Evolutionary conservation across 1,140 invertebrate genomes (phyloP), one percentile per base, ranked within the genome.

Genomic region (Galleria mellonella): DNA sequence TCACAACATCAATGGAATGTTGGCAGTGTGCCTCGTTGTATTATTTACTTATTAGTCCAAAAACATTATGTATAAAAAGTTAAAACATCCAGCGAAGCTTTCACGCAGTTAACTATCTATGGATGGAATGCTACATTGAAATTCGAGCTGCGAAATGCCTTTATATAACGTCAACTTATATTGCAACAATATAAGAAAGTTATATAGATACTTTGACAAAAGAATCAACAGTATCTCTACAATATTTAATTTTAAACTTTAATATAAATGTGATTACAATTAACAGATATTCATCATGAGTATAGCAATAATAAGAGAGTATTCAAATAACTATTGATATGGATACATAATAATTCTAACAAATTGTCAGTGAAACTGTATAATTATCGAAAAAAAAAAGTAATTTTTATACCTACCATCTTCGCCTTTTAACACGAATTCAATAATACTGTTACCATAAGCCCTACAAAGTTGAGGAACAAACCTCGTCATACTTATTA

Each of bases 111-210:
- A 23, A 23, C 17, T 31, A 48, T 38, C 50, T 62, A 51, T 64
- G 60, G 65, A 69, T 69, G 69, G 69, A 72, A 72, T 69, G 64
- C 64, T 62, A 50, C 35, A 55, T 47, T 48, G 42, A 31, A 62
- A 51, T 48, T 30, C 47, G 53, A 58, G 51, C 44, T 50, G 36
- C 15, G 42, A 27, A 51, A 17, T 46, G 36, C 40, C 32, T 32
- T 43, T 29, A 23, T 23, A 31, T 50, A 67, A 63, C 51, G 31
- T 57, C 55, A 41, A 42, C 49, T 57, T 57, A 61, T 55, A 62
- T 61, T 58, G 51, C 15, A 11, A 48, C 57, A 55, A 51, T 60
- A 53, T 47, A 64, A 56, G 57, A 40, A 56, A 61, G 53, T 61
- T 38, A 36, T 15, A 43, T 43, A 33, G 7, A n/a, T n/a, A n/a